phyloP scores from a whole-genome alignment of 2,888 invertebrate species.

The Parnassius smintheus region DNA sequence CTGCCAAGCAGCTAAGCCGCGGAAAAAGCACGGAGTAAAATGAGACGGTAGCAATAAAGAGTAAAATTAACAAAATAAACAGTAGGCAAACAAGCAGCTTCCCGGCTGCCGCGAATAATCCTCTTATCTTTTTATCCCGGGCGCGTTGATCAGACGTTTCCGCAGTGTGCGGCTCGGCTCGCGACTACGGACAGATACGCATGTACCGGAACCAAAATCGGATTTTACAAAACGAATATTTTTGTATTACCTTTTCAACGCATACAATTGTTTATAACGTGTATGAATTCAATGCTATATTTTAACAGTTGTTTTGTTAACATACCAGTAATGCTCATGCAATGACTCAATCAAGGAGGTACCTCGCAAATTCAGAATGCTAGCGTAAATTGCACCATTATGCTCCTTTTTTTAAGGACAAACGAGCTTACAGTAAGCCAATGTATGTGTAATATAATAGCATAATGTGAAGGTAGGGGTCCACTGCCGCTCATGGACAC shows the following conservation, averaged over 20 bases:
- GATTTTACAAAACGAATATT: constrained; percentile 45
- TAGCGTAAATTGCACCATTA: too few species aligned
- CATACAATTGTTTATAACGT: too few species aligned
- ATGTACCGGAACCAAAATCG: constrained; percentile 40
- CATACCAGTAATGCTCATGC: too few species aligned
- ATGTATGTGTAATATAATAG: too few species aligned
- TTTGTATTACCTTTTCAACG: constrained; percentile 30
- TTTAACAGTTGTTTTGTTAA: too few species aligned
- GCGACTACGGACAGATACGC: constrained; percentile 19
- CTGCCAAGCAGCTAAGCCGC: constrained; percentile 6
- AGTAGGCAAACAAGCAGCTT: constrained; percentile 44
- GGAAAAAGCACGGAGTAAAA: constrained; percentile 7
- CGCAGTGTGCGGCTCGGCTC: constrained; percentile 37
- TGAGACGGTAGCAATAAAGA: constrained; percentile 38
- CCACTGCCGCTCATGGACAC: too few species aligned
- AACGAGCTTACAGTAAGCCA: too few species aligned
- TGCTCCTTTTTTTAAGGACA: too few species aligned
- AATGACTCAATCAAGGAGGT: too few species aligned
- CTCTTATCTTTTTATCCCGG: constrained; percentile 56
- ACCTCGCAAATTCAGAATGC: too few species aligned
- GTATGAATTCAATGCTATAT: too few species aligned
- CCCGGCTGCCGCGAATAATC: constrained; percentile 46
- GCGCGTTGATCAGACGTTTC: constrained; percentile 48
- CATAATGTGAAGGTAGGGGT: too few species aligned
- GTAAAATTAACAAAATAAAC: constrained; percentile 55